Base-by-base conservation (phyloP, 2,888 invertebrate species). In the Flabesymbios commensalis region DNA sequence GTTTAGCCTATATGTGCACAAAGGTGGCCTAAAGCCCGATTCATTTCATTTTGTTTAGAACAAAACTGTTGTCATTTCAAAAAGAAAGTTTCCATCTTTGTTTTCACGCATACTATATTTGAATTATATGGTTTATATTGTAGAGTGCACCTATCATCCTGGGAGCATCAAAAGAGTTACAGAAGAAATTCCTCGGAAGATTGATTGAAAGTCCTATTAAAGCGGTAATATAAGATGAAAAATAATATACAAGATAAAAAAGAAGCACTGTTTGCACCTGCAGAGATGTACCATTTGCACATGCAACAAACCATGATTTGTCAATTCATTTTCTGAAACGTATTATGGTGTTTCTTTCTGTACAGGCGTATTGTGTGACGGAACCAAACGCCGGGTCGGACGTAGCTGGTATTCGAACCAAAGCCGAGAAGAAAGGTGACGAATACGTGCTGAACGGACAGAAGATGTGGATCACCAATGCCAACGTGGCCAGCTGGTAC, bases 391-490 rank as follows among this genome's bases (percentile, higher is more conserved):
- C 94, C 0, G 98, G 98, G 0, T 97, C 96, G 0, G 98, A 98
- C 83, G 98, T 98, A 1, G 90, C 90, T 33, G 94, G 92, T 10
- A 85, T 95, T 29, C 93, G 90, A 84, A 96, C 96, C 0, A 89
- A 86, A 70, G 96, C 97, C 0, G 96, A 89, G 75, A 94, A 94
- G 82, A 95, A 95, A 81, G 95, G 96, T 14, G 81, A 84, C 67
- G 93, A 96, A 78, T 98, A 91, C 86, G 88, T 98, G 66, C 79
- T 98, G 29, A 88, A 95, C 82, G 98, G 98, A 0, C 74, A 94
- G 78, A 98, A 98, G 84, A 98, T 98, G 97, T 99, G 98, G 98
- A 98, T 99, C 77, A 98, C 98, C 54, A 96, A 96, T 80, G 97
- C 94, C 31, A 96, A 80, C 47, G 91, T 93, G 33, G 97, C 98